Evolutionary conservation across 2,888 invertebrate species (phyloP), one percentile per base, ranked within the genome.

Genomic region (Hirtodrosophila alboralis): DNA sequence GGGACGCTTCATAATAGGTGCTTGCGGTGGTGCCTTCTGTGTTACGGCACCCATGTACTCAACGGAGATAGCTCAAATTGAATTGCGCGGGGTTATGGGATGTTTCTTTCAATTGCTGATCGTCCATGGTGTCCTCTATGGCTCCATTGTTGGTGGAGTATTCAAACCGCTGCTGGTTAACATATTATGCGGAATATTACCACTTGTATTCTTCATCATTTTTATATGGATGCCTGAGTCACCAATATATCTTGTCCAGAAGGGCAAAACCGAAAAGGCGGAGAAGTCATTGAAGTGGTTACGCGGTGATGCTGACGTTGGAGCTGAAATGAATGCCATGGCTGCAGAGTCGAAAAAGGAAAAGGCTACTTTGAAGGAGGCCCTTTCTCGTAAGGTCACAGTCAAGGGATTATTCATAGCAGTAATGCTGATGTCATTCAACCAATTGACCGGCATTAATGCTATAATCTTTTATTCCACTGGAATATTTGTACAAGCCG

Each of bases 31-130:
- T 3, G 94, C 95, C 0, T 95, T 95, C 76, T 95, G 95, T 72
- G 93, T 96, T n/a, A 94, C 95, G 0, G 95, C 94, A 0, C 97
- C 97, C 0, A 92, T 96, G 37, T 96, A 96, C 87, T 94, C 94
- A 4, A 94, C 94, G 26, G 97, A 98, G 91, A 95, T 96, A 31
- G 93, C 96, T 0, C 94, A 96, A 77, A 94, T 94, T 56, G 92
- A 93, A 8, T 93, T 96, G 61, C 92, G 97, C 45, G 97, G 97
- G 0, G 92, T 93, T 0, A 90, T 97, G 1, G 97, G 97, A 1
- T 95, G 95, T 26, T 96, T 94, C 81, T 96, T 96, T 88, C 97
- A 97, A 88, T 90, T 97, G 36, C 93, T 95, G 92, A 91, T 97
- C 36, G 95, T 95, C 0, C 87, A 94, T 3, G 97, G 97, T 53